A percentile compares a stretch with the other conserved stretches of the same genome.
Evolutionary conservation across 2,888 invertebrate genomes (phyloP).

Genomic region (Ernsta delagoae): DNA sequence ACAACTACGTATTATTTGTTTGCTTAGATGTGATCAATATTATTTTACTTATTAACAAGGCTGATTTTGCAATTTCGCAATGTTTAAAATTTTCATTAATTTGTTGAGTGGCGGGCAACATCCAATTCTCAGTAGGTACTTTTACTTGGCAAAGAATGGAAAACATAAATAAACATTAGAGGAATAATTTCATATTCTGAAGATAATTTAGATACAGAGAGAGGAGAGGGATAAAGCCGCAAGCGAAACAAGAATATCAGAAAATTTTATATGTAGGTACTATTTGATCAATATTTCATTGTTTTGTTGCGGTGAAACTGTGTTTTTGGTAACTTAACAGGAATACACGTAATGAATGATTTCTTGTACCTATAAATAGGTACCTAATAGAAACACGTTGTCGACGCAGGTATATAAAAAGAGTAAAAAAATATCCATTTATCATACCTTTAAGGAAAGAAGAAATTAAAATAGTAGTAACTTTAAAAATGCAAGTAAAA

Average conservation of each 20-base stretch:
- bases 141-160: not conserved
- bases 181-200: constrained; percentile 12
- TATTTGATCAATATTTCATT: not conserved
- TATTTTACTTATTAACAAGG: no score
- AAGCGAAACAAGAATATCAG: constrained; percentile 4
- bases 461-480: not conserved
- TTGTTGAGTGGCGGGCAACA: constrained; percentile 1
- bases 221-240: constrained; percentile 5
- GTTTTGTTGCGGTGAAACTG: not conserved
- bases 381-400: no score
- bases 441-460: not conserved
- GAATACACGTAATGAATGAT: no score
- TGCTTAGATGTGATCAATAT: no score
- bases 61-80: not conserved
- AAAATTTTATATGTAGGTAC: not conserved
- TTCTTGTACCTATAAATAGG: no score
- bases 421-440: no score
- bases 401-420: no score
- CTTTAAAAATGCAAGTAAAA: not conserved
- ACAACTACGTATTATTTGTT: no score
- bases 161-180: constrained; percentile 10
- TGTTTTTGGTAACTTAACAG: not conserved
- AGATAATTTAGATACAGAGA: not conserved
- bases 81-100: not conserved
- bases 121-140: not conserved